These are phyloP conservation scores for Hirtodrosophila histrioides DNA, from an alignment of 2,888 invertebrate species.

Conservation along the genomic window DNA sequence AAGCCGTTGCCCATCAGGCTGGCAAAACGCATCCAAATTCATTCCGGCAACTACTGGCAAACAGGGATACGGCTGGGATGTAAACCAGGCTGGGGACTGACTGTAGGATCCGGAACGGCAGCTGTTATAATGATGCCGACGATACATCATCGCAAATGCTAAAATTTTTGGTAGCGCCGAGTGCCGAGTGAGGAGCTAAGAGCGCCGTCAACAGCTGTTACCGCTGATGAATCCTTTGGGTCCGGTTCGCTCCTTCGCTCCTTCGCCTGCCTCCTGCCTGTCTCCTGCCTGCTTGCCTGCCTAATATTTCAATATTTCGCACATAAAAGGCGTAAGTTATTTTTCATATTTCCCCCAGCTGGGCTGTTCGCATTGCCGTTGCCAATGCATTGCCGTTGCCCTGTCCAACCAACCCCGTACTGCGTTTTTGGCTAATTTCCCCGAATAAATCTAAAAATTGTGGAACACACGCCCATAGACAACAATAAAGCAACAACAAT, in stretches of 20 bases:
- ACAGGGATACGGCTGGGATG: neutral
- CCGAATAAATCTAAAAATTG: conserved; percentile 67
- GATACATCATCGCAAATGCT: conserved; percentile 81
- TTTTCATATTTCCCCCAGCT: conserved; percentile 65
- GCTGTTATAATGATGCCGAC: conserved; percentile 79
- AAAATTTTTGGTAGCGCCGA: conserved; percentile 71
- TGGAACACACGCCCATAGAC: conserved; percentile 41
- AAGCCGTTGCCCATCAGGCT: conserved; percentile 63
- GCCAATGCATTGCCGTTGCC: conserved; percentile 6
- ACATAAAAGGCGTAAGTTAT: conserved; percentile 80
- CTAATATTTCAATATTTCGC: conserved; percentile 79
- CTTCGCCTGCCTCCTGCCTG: neutral
- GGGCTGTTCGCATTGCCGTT: conserved; percentile 17
- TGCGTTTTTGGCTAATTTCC: conserved; percentile 68
- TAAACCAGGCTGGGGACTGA: conserved; percentile 28
- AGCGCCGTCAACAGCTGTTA: conserved; percentile 75
- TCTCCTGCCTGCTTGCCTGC: conserved; percentile 11
- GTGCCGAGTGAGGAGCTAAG: conserved; percentile 29
- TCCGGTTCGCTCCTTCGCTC: conserved; percentile 55
- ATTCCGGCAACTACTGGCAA: conserved; percentile 45
- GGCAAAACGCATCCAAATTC: conserved; percentile 72
- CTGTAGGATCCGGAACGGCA: conserved; percentile 60
- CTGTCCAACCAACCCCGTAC: neutral
- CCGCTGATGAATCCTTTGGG: conserved; percentile 80
- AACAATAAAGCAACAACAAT: conserved; percentile 17